These are phyloP conservation scores for Cactoblastis cactorum DNA, from an alignment of 2,888 invertebrate genomes.

Conservation along the genomic window DNA sequence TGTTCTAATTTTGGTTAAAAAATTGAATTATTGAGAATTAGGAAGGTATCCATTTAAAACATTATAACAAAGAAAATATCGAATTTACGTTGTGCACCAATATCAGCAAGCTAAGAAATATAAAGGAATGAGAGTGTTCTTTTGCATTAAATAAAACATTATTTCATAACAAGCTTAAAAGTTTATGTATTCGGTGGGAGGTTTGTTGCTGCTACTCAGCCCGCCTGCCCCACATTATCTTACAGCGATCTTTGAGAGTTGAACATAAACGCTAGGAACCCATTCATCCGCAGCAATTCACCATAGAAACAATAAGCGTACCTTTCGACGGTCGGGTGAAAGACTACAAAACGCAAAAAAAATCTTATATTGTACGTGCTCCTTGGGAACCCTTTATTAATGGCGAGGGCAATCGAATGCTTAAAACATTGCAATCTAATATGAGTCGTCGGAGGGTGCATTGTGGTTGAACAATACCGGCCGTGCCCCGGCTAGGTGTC, in stretches of 20 bases:
- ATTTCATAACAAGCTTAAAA: no score
- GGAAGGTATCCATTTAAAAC: no score
- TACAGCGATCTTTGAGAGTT: conserved; percentile 64
- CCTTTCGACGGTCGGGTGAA: conserved; percentile 68
- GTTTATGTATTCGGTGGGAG: conserved; percentile 45
- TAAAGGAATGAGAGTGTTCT: no score
- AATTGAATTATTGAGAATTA: no score
- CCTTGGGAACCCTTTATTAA: conserved; percentile 74
- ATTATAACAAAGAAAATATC: no score
- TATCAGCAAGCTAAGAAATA: no score
- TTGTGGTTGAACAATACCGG: conserved; percentile 46
- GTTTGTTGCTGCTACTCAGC: conserved; percentile 61
- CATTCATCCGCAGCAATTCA: conserved; percentile 72
- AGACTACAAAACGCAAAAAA: conserved; percentile 64
- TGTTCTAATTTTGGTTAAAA: no score
- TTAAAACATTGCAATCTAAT: conserved; percentile 76
- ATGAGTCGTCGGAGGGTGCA: conserved; percentile 51
- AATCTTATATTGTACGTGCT: conserved; percentile 55
- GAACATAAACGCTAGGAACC: conserved; percentile 61
- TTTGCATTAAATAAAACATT: background rate
- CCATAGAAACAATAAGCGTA: conserved; percentile 72
- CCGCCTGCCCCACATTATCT: conserved; percentile 67
- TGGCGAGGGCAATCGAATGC: conserved; percentile 75
- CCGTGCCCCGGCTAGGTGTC: conserved; percentile 47
- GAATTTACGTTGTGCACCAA: no score